These are phyloP conservation scores for Achlya flavicornis DNA, from an alignment of 2,888 invertebrate species.

Conservation along the genomic window DNA sequence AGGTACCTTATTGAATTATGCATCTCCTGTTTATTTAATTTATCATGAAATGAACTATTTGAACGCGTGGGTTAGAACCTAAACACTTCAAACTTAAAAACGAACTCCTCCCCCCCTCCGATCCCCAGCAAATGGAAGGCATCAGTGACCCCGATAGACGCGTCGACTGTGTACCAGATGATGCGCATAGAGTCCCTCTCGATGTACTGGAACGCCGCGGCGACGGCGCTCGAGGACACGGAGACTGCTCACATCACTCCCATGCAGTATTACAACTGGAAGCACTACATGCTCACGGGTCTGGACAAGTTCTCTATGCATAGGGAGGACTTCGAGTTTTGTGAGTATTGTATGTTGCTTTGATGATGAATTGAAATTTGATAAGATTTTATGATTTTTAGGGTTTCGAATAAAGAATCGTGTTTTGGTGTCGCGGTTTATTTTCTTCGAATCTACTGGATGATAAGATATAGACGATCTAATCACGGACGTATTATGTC, in stretches of 20 bases:
- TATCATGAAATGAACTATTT: no score
- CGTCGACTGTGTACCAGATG: conserved; percentile 87
- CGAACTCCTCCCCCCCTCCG: no score
- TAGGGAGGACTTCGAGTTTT: conserved; percentile 90
- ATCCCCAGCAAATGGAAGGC: conserved; percentile 90
- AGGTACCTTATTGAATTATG: no score
- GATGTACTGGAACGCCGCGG: conserved; percentile 89
- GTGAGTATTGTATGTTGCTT: conserved; percentile 79
- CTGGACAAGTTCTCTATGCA: conserved; percentile 90
- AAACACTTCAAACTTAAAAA: not conserved
- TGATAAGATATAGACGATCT: no score
- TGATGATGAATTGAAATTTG: no score
- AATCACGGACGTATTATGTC: no score
- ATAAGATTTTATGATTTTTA: no score
- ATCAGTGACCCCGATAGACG: conserved; percentile 84
- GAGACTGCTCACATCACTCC: conserved; percentile 79
- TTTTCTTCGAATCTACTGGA: no score
- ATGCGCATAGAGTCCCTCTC: conserved; percentile 90
- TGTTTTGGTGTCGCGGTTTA: no score
- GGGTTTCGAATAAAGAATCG: no score
- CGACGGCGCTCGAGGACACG: conserved; percentile 80
- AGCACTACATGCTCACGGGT: conserved; percentile 89
- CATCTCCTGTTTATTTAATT: no score
- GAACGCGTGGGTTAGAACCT: no score
- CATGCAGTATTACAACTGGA: conserved; percentile 88